Evolutionary conservation across 2,113 vertebrate species (phyloP), one percentile per base, ranked within the genome.

Genomic region (Sciurus niger): DNA sequence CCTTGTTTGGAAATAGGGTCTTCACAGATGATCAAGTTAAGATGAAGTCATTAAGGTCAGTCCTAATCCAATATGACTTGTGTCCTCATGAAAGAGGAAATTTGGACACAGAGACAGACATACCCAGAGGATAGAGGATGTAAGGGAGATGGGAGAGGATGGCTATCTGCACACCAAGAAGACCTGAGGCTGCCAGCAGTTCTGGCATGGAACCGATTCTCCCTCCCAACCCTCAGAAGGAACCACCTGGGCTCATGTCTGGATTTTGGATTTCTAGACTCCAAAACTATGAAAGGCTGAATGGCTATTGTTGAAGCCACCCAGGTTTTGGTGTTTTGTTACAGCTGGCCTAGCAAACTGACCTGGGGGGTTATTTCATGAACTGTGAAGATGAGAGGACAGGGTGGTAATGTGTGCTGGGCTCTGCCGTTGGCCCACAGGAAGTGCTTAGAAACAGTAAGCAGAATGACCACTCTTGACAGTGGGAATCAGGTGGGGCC

Each of bases 1-100:
- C 0, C 82, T 79, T 79, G 65, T 82, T 93, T 92, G 37, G 28
- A 85, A 93, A 70, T 30, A 55, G 11, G 6, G 18, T 58, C 58
- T 90, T 95, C 89, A 24, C 8, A 60, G 82, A 80, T 65, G 53
- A 63, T 82, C 53, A 74, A 72, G 4, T 70, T 90, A 76, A 90
- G 89, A 76, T 46, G 46, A 84, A 40, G 30, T 55, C 34, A 12
- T 67, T 68, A 76, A 13, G 43, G 25, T 40, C 16, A 34, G 20
- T 68, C 79, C 84, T 72, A 93, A 78, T 58, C 20, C 68, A 60
- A 40, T n/a, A 63, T 68, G 74, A 83, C n/a, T 30, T 28, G 12
- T 77, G 6, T 46, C 53, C 30, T 85, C 55, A 40, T 63, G 24
- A 88, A 84, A 55, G 55, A 53, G 28, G 46, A 14, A 17, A 82